Base-by-base conservation (phyloP, 2,113 vertebrate species). In the Dasyprocta punctata region DNA sequence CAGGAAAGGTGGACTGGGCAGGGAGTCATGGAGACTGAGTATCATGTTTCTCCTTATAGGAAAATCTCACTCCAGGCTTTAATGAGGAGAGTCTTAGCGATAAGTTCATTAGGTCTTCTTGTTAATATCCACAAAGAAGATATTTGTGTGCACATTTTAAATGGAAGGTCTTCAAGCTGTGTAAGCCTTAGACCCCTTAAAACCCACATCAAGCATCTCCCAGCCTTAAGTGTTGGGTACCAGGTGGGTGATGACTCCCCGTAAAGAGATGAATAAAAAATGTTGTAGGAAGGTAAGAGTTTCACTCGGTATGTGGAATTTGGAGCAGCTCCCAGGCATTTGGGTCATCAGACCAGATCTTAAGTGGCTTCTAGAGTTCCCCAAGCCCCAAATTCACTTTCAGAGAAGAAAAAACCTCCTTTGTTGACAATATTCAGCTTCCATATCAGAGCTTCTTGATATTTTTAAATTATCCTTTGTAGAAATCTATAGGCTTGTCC, bases 1-100 rank as follows among this genome's bases (percentile, higher is more conserved):
- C 19, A 12, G 26, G 44, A 54, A 26, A 26, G 44, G 26, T 4
- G 22, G 41, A 8, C 6, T 1, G 47, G 52, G 47, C 7, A 60
- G 0, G 1, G 41, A 85, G 22, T 41, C 38, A 3, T 7, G 6
- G 20, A n/a, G 2, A 26, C 0, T 26, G 1, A 19, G 4, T 3
- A 30, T 77, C 44, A 19, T 75, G 13, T 30, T 38, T 41, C 33
- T 86, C 49, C 41, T 52, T 9, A 0, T 0, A 3, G 28, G 36
- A 0, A 78, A 17, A 17, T 1, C 54, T 4, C 36, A 28, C 0
- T 4, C 38, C 3, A 2, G 49, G 54, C 38, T 65, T 33, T 19
- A 4, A 6, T 2, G 38, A 85, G 30, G 38, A 78, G 19, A 54
- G 13, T 58, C 67, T 86, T 16, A n/a, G 86, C 78, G 49, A 2